These are phyloP conservation scores for Hephaestus fuliginosus DNA, from an alignment of 2,797 vertebrate species.

Conservation along the genomic window DNA sequence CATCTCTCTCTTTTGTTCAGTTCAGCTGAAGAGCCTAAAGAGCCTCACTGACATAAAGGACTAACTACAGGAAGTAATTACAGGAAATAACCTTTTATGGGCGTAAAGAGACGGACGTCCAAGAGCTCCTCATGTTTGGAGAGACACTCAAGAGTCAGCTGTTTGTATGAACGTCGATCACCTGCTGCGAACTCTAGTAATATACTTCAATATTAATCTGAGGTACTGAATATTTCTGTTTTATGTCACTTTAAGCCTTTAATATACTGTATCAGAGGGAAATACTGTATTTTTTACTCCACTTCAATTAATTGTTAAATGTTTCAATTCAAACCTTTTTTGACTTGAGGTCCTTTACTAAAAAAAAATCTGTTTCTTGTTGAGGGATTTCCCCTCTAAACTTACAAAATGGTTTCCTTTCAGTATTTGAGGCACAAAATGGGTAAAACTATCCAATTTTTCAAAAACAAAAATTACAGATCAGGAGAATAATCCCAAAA, in stretches of 20 bases:
- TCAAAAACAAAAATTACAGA: neutral
- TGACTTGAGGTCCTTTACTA: too few relatives aligned
- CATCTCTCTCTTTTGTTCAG: neutral
- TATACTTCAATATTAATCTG: neutral
- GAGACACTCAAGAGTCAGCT: neutral
- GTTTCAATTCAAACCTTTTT: too few relatives aligned
- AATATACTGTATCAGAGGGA: neutral
- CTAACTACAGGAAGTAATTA: constrained; percentile 25
- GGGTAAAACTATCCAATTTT: neutral
- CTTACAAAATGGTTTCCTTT: neutral
- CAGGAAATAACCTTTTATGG: constrained; percentile 36
- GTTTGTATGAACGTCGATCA: neutral
- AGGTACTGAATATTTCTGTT: neutral
- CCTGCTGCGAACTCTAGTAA: neutral
- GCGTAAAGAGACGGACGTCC: neutral
- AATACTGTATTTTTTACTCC: neutral
- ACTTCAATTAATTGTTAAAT: too few relatives aligned
- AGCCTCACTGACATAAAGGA: constrained; percentile 1
- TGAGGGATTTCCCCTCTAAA: too few relatives aligned
- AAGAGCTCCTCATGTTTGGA: neutral
- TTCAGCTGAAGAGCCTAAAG: neutral
- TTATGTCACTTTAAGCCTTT: neutral
- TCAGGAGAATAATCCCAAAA: neutral
- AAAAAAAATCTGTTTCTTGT: neutral
- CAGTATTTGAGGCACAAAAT: neutral